Evolutionary conservation across 2,888 invertebrate genomes (phyloP).

Genomic region (Criorhina ranunculi): DNA sequence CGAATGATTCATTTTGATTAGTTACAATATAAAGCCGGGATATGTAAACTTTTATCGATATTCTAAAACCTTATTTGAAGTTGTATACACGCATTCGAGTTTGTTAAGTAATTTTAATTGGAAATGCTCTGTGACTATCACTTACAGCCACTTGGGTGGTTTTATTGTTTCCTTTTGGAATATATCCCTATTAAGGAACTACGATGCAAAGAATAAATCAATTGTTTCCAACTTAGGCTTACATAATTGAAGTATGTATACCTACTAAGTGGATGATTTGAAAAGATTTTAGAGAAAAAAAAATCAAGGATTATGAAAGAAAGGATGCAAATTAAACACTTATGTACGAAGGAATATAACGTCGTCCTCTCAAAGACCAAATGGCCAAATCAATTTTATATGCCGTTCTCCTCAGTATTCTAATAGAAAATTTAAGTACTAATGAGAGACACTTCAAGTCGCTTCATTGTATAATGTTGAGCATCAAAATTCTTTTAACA

Average conservation of each 20-base stretch:
- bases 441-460: constrained; percentile 57
- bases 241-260: background rate
- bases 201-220: no score
- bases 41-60: no score
- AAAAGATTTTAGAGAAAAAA: background rate
- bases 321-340: background rate
- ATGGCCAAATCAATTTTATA: constrained; percentile 50
- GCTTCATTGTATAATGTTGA: constrained; percentile 8
- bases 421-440: constrained; percentile 42
- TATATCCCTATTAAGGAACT: no score
- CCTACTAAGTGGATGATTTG: background rate
- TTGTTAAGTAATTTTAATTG: no score
- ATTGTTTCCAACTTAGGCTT: no score
- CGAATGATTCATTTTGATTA: constrained; percentile 33
- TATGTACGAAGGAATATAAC: background rate
- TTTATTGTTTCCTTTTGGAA: no score
- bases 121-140: no score
- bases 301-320: background rate
- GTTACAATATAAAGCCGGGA: background rate
- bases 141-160: no score
- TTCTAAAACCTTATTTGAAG: no score
- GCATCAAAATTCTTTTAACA: constrained; percentile 32
- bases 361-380: background rate
- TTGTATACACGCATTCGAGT: no score
- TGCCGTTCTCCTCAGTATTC: constrained; percentile 46